These are phyloP conservation scores for Vicugna pacos DNA, from an alignment of 2,113 vertebrate species.

Conservation along the genomic window DNA sequence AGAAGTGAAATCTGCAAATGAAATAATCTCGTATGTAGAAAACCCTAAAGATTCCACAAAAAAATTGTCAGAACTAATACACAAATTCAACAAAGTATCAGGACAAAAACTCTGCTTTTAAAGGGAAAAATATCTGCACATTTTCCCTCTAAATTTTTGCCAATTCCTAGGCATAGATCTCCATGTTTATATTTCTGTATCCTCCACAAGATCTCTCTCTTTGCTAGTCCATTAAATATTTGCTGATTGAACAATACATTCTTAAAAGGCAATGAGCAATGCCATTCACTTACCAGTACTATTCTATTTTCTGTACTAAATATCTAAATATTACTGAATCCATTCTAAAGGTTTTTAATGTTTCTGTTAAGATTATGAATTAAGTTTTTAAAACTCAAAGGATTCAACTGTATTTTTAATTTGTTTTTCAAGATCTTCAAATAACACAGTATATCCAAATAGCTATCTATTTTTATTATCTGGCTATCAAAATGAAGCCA, in stretches of 20 bases:
- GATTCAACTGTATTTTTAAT: neutral
- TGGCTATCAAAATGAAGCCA: neutral
- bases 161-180: neutral
- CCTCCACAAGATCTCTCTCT: neutral
- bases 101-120: neutral
- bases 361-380: neutral
- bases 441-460: neutral
- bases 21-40: neutral
- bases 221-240: neutral
- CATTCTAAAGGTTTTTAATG: neutral
- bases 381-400: neutral
- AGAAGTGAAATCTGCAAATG: neutral
- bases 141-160: constrained; percentile 44
- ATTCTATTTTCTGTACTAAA: neutral
- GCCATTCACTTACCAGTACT: neutral
- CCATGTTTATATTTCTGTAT: neutral
- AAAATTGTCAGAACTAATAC: neutral
- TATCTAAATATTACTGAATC: neutral
- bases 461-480: neutral
- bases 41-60: neutral
- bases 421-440: constrained; percentile 11
- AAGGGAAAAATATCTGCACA: neutral
- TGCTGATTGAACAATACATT: neutral
- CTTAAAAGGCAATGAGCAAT: constrained; percentile 23
- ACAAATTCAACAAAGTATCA: neutral